Percentiles rank a stretch among this genome's conserved stretches.
These are phyloP conservation scores for Leucoraja erinaceus DNA, from an alignment of 2,113 vertebrate genomes.

Conservation along the genomic window DNA sequence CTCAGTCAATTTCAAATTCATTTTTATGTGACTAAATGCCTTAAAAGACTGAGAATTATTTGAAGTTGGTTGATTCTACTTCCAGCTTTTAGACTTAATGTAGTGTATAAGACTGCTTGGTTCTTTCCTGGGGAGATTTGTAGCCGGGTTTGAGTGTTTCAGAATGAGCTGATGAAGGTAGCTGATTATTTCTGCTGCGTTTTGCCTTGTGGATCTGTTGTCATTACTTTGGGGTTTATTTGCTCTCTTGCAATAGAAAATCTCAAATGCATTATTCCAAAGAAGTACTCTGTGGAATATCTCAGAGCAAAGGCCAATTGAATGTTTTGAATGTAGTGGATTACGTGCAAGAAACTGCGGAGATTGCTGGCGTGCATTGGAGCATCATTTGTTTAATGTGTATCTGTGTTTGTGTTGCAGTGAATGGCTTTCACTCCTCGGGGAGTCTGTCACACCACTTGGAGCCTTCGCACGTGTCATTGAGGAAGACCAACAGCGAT, in stretches of 20 bases:
- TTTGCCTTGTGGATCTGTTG: not conserved
- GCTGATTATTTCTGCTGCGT: not conserved
- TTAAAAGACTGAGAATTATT: not conserved
- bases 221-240: not conserved
- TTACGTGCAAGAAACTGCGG: not conserved
- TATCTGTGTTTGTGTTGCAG: constrained; percentile 55
- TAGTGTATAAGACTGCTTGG: not conserved
- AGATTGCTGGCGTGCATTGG: not conserved
- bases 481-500: constrained; percentile 72
- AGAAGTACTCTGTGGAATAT: not conserved
- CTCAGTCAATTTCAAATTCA: not conserved
- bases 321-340: not conserved
- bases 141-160: not conserved
- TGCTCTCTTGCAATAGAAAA: not conserved
- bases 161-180: not conserved
- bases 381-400: not conserved
- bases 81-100: not conserved
- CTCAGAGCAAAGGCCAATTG: not conserved
- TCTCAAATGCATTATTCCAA: not conserved
- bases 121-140: not conserved
- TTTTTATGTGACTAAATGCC: not conserved
- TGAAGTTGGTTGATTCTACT: not conserved
- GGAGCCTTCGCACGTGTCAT: constrained; percentile 66
- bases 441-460: constrained; percentile 71
- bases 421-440: constrained; percentile 86